These are phyloP conservation scores for Onthophagus taurus DNA, from an alignment of 1,140 invertebrate genomes.

Conservation along the genomic window DNA sequence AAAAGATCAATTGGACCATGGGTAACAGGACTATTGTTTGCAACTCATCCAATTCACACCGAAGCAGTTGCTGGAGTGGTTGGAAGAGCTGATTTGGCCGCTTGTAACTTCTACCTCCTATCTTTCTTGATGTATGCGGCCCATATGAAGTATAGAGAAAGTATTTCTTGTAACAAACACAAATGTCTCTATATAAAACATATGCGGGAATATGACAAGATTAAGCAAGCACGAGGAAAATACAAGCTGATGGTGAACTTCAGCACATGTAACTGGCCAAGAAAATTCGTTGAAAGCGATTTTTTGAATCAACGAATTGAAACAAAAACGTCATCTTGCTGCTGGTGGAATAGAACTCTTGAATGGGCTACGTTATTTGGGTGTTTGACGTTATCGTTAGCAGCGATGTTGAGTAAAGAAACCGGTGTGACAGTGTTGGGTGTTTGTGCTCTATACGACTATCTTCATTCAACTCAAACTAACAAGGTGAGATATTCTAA, in stretches of 20 bases:
- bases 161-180: conserved; percentile 31
- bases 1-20: conserved; percentile 54
- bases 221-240: conserved; percentile 14
- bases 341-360: conserved; percentile 38
- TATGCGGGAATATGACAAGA: conserved; percentile 3
- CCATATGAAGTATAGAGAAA: conserved; percentile 49
- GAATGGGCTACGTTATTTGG: conserved; percentile 45
- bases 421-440: conserved; percentile 84
- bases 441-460: conserved; percentile 74
- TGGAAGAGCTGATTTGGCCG: conserved; percentile 86
- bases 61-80: conserved; percentile 94
- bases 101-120: conserved; percentile 81
- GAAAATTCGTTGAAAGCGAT: conserved; percentile 7
- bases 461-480: conserved; percentile 32
- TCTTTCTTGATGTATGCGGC: conserved; percentile 74
- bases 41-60: conserved; percentile 92
- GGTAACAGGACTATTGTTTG: conserved; percentile 80
- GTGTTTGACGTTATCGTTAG: conserved; percentile 49
- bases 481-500: conserved; percentile 23
- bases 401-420: conserved; percentile 80
- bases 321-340: conserved; percentile 18
- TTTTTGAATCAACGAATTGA: neutral
- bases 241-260: conserved; percentile 27
- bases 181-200: neutral
- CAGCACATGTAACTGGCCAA: conserved; percentile 32